These are phyloP conservation scores for Ciona savignyi DNA, from an alignment of 23 tunicate genomes.

Conservation along the genomic window DNA sequence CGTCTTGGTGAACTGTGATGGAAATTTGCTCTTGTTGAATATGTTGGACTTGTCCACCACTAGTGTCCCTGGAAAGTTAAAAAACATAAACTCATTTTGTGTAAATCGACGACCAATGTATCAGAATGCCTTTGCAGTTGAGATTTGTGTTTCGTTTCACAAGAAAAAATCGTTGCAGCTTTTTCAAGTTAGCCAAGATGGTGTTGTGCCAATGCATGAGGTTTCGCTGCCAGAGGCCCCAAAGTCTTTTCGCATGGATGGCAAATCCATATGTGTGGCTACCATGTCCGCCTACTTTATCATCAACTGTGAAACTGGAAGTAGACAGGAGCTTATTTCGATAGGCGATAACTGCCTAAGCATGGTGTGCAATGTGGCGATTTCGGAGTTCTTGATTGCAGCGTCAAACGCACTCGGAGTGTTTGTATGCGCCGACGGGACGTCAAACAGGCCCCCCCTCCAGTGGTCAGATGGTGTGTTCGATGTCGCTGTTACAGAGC, in stretches of 20 bases:
- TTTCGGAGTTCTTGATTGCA: slow-evolving; percentile 66
- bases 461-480: slow-evolving; percentile 70
- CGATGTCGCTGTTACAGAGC: slow-evolving; percentile 34
- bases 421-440: slow-evolving; percentile 82
- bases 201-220: slow-evolving; percentile 53
- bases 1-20: slow-evolving; percentile 69
- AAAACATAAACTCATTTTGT: slow-evolving; percentile 57
- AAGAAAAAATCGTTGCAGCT: slow-evolving; percentile 59
- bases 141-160: slow-evolving; percentile 62
- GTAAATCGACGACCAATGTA: slow-evolving; percentile 45
- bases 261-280: slow-evolving; percentile 24
- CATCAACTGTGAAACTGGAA: slow-evolving; percentile 38
- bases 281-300: slow-evolving; percentile 34
- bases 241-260: slow-evolving; percentile 40
- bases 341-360: slow-evolving; percentile 6
- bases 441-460: slow-evolving; percentile 67
- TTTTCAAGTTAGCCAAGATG: slow-evolving; percentile 50
- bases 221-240: slow-evolving; percentile 28
- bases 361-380: slow-evolving; percentile 37
- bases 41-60: slow-evolving; percentile 61
- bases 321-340: slow-evolving; percentile 58
- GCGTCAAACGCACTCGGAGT: slow-evolving; percentile 68
- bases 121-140: slow-evolving; percentile 58
- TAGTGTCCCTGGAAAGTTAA: slow-evolving; percentile 36
- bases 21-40: slow-evolving; percentile 28